Base-by-base conservation (phyloP, 2,888 invertebrate species). In the Papilio elwesi region DNA sequence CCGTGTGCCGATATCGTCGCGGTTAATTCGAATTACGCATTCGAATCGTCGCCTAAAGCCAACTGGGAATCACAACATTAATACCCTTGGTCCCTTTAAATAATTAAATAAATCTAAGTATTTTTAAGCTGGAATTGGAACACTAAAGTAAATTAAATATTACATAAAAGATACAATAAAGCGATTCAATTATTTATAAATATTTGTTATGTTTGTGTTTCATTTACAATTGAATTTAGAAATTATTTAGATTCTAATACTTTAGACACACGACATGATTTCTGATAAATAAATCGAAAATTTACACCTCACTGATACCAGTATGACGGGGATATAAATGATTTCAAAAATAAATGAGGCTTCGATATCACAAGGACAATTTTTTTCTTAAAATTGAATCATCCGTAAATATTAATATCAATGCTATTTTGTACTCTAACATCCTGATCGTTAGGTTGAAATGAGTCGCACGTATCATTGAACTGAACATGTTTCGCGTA, bases 11-110 rank as follows among this genome's bases (percentile, higher is more conserved):
- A 73, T 73, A 69, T 69, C 69, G 64, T 62, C 81, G 87, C 88
- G 89, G 87, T 90, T 89, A 90, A 88, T 86, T 86, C 88, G 86
- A 89, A 89, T 87, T 90, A 90, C 89, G 88, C 85, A 84, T 90
- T 87, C 81, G 87, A 26, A 26, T 26, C 83, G 86, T 87, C 86
- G 85, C 83, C 83, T 85, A 85, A 84, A 83, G 84, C 84, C 89
- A 90, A 90, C 90, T 90, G 88, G 86, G 87, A 85, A 81, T 78
- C 65, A 75, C 80, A 85, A 90, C 91, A 91, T 92, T 90, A 90
- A 91, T 91, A 90, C 90, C 86, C 86, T 87, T 87, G 88, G 90
- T 13, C 43, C 59, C 51, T 26, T 51, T 13, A 66, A 57, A 59
- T 12, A 62, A 51, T 16, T 52, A 52, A 43, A 1, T 62, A 5